Conservation (phyloP, 2,113 vertebrate species). For the Sceloporus tristichus region DNA sequence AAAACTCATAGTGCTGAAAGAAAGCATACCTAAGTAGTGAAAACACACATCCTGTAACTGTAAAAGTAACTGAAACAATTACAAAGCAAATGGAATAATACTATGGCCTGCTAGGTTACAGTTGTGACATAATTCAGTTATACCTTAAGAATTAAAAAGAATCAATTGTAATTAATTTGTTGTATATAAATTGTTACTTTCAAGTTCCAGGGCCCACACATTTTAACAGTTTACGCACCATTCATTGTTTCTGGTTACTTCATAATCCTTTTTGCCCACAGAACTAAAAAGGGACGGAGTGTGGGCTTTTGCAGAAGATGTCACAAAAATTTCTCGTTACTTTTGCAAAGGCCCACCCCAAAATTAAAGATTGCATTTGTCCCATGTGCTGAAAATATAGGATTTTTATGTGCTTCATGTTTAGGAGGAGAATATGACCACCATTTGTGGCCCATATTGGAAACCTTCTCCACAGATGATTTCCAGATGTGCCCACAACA, state of each 20-base stretch:
- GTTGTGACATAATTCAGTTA: no score
- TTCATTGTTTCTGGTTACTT: not conserved
- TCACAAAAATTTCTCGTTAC: not conserved
- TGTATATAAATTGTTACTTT: not conserved
- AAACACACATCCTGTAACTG: not conserved
- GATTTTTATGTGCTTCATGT: not conserved
- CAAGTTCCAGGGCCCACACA: not conserved
- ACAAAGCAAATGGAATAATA: no score
- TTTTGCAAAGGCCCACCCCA: not conserved
- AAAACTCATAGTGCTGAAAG: not conserved
- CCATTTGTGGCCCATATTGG: not conserved
- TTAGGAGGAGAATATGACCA: no score
- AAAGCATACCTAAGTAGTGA: not conserved
- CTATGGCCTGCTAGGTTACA: no score
- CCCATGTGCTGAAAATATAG: not conserved
- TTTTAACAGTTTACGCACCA: not conserved
- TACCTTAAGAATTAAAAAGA: no score
- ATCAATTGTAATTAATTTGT: no score
- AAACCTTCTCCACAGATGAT: not conserved
- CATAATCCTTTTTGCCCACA: not conserved
- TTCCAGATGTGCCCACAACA: not conserved
- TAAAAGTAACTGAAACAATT: not conserved
- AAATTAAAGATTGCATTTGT: not conserved
- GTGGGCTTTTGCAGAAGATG: not conserved
- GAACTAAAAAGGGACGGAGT: not conserved